Evolutionary conservation across 2,113 vertebrate species (phyloP).

Genomic region (Nibea albiflora): DNA sequence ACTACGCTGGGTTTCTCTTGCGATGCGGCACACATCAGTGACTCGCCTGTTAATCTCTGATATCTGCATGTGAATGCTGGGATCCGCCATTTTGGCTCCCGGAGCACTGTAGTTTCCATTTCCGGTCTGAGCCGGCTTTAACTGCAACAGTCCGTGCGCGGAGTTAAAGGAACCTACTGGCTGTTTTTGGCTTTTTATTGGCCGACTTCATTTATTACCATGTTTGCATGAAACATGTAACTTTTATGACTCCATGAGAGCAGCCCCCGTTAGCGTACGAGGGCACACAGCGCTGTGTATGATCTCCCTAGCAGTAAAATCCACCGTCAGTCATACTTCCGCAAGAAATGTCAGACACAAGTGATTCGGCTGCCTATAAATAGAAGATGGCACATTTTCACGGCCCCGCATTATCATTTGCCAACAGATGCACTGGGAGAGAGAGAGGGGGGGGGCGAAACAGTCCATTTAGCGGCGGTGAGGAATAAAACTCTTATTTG

Average conservation of each 20-base stretch:
- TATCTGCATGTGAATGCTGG: no score
- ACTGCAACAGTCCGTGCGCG: no score
- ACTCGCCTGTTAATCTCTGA: no score
- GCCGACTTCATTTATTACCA: not conserved
- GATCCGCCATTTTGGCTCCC: no score
- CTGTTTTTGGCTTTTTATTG: no score
- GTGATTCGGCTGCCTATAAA: conserved; percentile 80
- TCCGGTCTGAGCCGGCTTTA: no score
- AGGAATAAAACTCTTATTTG: conserved; percentile 77
- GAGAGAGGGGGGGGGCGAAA: conserved; percentile 41
- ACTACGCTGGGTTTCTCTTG: no score
- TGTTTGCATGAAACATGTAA: not conserved
- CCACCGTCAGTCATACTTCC: conserved; percentile 48
- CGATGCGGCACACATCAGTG: no score
- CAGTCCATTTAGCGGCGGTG: conserved; percentile 64
- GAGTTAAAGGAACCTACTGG: no score
- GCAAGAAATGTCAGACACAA: conserved; percentile 73
- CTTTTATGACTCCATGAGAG: not conserved
- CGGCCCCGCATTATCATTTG: conserved; percentile 74
- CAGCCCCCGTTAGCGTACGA: not conserved
- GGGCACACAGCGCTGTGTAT: not conserved
- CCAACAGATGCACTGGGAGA: conserved; percentile 72
- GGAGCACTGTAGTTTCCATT: no score
- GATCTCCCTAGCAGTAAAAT: conserved; percentile 56
- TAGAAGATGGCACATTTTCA: conserved; percentile 77